phyloP scores from a whole-genome alignment of 2,888 invertebrate genomes.

The Luffia ferchaultella region DNA sequence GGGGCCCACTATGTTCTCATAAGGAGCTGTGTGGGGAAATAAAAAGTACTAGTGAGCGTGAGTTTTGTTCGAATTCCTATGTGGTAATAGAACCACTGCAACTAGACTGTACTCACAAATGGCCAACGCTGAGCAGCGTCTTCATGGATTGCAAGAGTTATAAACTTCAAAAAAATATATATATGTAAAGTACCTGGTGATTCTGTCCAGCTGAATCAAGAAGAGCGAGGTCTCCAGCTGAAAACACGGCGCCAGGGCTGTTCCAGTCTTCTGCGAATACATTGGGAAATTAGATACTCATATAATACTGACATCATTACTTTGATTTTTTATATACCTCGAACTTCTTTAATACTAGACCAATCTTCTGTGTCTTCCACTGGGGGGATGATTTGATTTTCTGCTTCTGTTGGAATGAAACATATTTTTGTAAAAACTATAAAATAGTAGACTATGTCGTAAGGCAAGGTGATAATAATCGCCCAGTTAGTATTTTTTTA shows the following conservation, averaged over 20 bases:
- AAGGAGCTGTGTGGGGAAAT: too few relatives aligned
- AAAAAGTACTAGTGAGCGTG: too few relatives aligned
- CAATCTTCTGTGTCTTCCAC: slow-evolving; percentile 48
- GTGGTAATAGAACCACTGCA: too few relatives aligned
- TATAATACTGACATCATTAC: not conserved
- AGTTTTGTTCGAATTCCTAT: too few relatives aligned
- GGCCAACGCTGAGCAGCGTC: too few relatives aligned
- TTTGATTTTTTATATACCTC: slow-evolving; percentile 27
- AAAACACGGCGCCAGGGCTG: slow-evolving; percentile 55
- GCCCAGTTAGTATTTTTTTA: not conserved
- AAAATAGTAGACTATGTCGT: too few relatives aligned
- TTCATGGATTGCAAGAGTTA: too few relatives aligned
- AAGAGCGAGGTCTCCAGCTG: slow-evolving; percentile 54
- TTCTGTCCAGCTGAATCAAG: slow-evolving; percentile 47
- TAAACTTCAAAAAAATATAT: too few relatives aligned
- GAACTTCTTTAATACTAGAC: slow-evolving; percentile 54
- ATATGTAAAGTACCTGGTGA: slow-evolving; percentile 29
- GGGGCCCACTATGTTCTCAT: too few relatives aligned
- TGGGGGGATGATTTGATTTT: slow-evolving; percentile 34
- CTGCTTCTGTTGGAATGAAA: slow-evolving; percentile 30
- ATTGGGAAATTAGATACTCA: not conserved
- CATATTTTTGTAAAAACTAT: too few relatives aligned
- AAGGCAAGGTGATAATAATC: too few relatives aligned
- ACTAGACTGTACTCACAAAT: too few relatives aligned
- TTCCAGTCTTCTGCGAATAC: slow-evolving; percentile 43